Evolutionary conservation across 2,113 vertebrate genomes (phyloP).

Genomic region (Engystomops pustulosus): DNA sequence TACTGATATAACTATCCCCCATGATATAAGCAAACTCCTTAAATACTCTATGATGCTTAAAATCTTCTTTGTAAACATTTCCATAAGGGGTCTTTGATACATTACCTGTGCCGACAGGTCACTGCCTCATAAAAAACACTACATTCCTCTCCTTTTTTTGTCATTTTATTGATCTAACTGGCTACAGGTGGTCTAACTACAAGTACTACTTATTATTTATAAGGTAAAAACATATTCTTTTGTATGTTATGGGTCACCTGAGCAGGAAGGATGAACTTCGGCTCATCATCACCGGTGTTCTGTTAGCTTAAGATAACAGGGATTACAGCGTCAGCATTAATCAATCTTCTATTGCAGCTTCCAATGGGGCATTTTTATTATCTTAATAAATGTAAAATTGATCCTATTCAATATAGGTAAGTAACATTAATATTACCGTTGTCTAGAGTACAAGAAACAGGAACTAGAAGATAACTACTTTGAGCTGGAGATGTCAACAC

Average conservation of each 20-base stretch:
- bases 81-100: too few relatives aligned
- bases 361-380: conserved; percentile 56
- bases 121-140: not conserved
- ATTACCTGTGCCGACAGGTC: too few relatives aligned
- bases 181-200: too few relatives aligned
- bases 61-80: too few relatives aligned
- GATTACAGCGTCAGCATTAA: conserved; percentile 66
- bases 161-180: too few relatives aligned
- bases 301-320: conserved; percentile 82
- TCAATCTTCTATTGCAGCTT: conserved; percentile 63
- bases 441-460: not conserved
- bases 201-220: too few relatives aligned
- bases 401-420: conserved; percentile 30
- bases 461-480: conserved; percentile 6
- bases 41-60: too few relatives aligned
- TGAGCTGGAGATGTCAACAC: not conserved
- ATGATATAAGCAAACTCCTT: too few relatives aligned
- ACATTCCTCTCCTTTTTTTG: not conserved
- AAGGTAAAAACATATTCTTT: too few relatives aligned
- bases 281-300: conserved; percentile 79
- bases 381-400: conserved; percentile 7
- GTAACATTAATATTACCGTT: conserved; percentile 25
- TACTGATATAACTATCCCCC: too few relatives aligned
- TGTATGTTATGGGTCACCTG: not conserved
- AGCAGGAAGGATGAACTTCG: conserved; percentile 79